Evolutionary conservation across 92 coral and sea anemone genomes (phyloP).

Genomic region (Porites lobata): DNA sequence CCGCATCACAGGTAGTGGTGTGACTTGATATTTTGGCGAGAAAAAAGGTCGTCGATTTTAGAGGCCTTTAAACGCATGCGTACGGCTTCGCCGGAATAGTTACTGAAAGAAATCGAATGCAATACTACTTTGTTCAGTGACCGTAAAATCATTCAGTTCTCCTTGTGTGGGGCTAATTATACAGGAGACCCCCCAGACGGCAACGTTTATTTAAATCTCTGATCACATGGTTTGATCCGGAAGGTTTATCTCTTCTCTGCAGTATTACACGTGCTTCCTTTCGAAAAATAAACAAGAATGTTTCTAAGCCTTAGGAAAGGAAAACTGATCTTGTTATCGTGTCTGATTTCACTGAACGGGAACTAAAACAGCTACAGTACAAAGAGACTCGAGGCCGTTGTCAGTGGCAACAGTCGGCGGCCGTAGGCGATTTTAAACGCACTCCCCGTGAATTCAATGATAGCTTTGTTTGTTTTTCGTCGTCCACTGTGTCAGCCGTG

Average conservation of each 20-base stretch:
- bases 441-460: background rate
- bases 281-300: background rate
- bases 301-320: background rate
- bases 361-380: background rate
- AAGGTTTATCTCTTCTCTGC: background rate
- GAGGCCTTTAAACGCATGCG: background rate
- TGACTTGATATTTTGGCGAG: background rate
- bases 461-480: constrained; percentile 12
- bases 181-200: background rate
- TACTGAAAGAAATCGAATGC: no score
- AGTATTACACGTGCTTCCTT: background rate
- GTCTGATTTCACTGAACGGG: background rate
- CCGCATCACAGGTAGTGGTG: background rate
- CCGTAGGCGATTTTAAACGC: background rate
- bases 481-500: background rate
- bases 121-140: no score
- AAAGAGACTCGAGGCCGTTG: background rate
- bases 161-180: background rate
- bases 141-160: background rate
- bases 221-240: background rate
- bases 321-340: no score
- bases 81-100: background rate
- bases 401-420: constrained; percentile 1
- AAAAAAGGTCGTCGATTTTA: background rate
- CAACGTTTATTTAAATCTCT: background rate